These are phyloP conservation scores for Aproaerema taeniolella DNA, from an alignment of 2,888 invertebrate genomes.

Conservation along the genomic window DNA sequence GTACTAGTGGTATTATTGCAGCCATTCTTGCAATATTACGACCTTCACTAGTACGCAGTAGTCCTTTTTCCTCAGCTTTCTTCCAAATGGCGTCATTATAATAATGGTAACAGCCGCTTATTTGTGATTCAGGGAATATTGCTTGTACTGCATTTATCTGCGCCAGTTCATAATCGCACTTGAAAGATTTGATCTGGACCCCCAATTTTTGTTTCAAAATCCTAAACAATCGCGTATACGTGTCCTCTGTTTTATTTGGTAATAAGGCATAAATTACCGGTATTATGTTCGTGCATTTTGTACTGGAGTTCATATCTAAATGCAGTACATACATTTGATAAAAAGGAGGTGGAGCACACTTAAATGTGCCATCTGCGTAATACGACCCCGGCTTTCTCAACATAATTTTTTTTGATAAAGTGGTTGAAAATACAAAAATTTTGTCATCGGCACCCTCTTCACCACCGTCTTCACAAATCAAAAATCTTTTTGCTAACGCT, in stretches of 20 bases:
- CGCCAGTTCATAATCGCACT: conserved; percentile 6
- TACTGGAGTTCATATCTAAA: conserved; percentile 5
- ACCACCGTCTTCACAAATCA: conserved; percentile 4
- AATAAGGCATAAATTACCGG: conserved; percentile 2
- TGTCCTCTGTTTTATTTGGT: conserved; percentile 8
- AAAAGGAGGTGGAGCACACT: conserved; percentile 5
- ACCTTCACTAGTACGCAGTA: conserved; percentile 5
- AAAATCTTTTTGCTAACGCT: conserved; percentile 7
- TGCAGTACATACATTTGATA: conserved; percentile 5
- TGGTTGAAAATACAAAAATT: background rate
- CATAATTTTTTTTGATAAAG: background rate
- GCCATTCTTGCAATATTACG: conserved; percentile 12
- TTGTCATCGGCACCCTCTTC: background rate
- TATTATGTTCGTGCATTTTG: conserved; percentile 1
- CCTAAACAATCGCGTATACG: conserved; percentile 1
- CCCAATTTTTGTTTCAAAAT: conserved; percentile 3
- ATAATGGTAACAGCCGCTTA: conserved; percentile 3
- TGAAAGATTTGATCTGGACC: conserved; percentile 3
- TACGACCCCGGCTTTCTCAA: background rate
- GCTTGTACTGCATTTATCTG: conserved; percentile 2
- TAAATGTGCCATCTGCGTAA: conserved; percentile 2
- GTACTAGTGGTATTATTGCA: conserved; percentile 12
- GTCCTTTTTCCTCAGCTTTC: background rate
- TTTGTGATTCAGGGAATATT: background rate
- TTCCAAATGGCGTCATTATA: conserved; percentile 4